Conservation (phyloP, 2,113 vertebrate genomes). For the Micromys minutus region DNA sequence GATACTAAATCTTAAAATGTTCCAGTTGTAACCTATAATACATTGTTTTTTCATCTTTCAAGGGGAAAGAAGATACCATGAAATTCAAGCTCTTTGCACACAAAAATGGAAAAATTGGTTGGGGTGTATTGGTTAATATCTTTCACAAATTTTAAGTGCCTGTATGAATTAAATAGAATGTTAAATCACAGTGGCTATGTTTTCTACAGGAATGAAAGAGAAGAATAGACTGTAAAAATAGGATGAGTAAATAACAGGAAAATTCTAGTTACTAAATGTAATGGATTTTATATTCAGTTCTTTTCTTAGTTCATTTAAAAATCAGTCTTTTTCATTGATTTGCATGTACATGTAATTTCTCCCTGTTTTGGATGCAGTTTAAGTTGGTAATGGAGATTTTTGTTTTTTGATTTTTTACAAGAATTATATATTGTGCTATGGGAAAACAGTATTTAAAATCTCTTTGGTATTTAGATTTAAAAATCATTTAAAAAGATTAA, state of each 20-base stretch:
- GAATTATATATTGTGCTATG: conserved; percentile 68
- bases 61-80: conserved; percentile 67
- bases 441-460: conserved; percentile 78
- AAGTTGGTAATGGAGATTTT: conserved; percentile 68
- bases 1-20: conserved; percentile 77
- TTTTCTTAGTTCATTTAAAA: conserved; percentile 68
- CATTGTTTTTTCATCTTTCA: conserved; percentile 76
- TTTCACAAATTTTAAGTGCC: conserved; percentile 52
- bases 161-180: conserved; percentile 30
- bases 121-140: conserved; percentile 51
- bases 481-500: conserved; percentile 86
- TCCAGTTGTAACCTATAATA: conserved; percentile 69
- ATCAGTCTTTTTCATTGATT: conserved; percentile 32
- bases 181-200: not conserved
- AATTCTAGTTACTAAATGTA: conserved; percentile 69
- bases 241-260: conserved; percentile 46
- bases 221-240: conserved; percentile 35
- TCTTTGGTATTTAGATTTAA: conserved; percentile 81
- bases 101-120: conserved; percentile 63
- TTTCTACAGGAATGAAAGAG: conserved; percentile 14
- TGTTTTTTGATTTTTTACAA: too few species aligned
- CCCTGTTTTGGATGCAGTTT: conserved; percentile 59
- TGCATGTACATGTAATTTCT: not conserved
- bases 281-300: conserved; percentile 54
- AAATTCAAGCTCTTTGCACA: conserved; percentile 71